These are phyloP conservation scores for Lepidurus packardi DNA, from an alignment of 1,140 invertebrate species.

Conservation along the genomic window DNA sequence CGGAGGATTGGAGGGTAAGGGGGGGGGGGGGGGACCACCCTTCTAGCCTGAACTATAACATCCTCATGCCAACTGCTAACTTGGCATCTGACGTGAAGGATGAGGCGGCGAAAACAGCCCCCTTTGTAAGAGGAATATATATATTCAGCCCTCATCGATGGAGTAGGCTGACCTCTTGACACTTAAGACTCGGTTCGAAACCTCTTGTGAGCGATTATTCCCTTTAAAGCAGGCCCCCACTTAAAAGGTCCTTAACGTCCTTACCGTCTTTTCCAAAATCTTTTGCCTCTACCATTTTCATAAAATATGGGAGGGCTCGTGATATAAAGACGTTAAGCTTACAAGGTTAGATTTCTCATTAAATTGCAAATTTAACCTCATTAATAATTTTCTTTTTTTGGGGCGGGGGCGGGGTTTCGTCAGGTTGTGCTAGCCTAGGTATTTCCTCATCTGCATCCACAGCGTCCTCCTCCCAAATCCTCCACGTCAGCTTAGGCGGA, in stretches of 20 bases:
- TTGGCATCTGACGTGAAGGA: conserved; percentile 14
- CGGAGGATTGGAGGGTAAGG: neutral
- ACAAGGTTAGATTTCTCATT: neutral
- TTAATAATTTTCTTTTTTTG: neutral
- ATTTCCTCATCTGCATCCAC: neutral
- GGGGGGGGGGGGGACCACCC: conserved; percentile 12
- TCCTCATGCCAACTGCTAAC: conserved; percentile 4
- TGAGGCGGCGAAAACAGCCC: conserved; percentile 12
- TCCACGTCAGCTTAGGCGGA: neutral
- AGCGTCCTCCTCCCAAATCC: neutral
- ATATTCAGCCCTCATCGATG: neutral
- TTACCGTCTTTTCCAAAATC: neutral
- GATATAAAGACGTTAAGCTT: conserved; percentile 9
- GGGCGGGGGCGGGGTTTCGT: too few species aligned
- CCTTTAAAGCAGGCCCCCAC: conserved; percentile 7
- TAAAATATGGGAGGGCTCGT: neutral
- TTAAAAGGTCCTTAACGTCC: neutral
- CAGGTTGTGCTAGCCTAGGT: neutral
- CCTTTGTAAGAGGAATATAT: neutral
- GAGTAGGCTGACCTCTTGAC: conserved; percentile 20
- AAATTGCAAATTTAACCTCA: neutral
- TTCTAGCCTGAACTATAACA: neutral
- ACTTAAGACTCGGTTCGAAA: neutral
- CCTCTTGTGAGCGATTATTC: neutral
- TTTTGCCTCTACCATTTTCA: neutral